Conservation (phyloP, 2,113 vertebrate genomes). For the Trichomycterus rosablanca region DNA sequence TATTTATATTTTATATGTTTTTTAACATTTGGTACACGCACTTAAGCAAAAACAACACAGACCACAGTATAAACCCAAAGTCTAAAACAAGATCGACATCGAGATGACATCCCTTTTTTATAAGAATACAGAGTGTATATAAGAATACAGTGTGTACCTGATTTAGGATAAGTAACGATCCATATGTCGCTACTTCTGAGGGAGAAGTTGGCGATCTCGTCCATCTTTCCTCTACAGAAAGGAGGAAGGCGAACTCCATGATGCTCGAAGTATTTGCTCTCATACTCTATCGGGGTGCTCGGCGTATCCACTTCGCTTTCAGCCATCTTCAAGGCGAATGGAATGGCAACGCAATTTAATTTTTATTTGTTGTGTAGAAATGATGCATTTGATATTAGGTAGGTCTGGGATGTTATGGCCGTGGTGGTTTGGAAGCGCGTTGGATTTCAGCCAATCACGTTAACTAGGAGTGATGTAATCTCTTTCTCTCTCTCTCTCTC, state of each 20-base stretch:
- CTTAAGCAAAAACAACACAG: too few species aligned
- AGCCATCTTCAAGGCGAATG: conserved; percentile 74
- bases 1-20: too few species aligned
- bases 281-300: conserved; percentile 92
- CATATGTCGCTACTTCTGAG: conserved; percentile 92
- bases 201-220: conserved; percentile 90
- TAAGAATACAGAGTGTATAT: too few species aligned
- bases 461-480: conserved; percentile 72
- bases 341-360: conserved; percentile 6
- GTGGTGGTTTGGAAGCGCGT: conserved; percentile 34
- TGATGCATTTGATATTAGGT: conserved; percentile 10
- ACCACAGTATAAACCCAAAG: too few species aligned
- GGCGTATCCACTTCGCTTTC: conserved; percentile 95
- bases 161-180: conserved; percentile 97
- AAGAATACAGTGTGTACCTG: conserved; percentile 80
- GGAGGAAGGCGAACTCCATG: conserved; percentile 93
- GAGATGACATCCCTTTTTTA: too few species aligned
- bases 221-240: conserved; percentile 97
- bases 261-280: conserved; percentile 97
- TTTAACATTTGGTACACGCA: too few species aligned
- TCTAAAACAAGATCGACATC: too few species aligned
- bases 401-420: conserved; percentile 18
- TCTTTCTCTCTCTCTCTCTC: conserved; percentile 37
- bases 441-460: conserved; percentile 61
- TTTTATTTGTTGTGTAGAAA: background rate